A percentile compares a stretch with the other conserved stretches of the same genome.
Conservation (phyloP, 2,888 invertebrate genomes). For the Agrilus mali region DNA sequence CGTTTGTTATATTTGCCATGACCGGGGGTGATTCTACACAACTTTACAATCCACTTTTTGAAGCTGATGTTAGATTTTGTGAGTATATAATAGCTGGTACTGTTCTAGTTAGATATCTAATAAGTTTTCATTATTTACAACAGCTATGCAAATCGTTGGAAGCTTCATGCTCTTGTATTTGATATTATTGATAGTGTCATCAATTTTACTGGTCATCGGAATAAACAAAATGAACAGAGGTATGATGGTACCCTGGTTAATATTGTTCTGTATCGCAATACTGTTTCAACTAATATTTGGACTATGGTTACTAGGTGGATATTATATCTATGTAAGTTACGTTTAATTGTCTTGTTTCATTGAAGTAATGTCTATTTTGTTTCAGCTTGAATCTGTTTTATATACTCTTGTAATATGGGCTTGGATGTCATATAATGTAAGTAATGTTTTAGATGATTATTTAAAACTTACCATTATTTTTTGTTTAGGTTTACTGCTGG, state of each 20-base stretch:
- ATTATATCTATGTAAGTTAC: conserved; percentile 80
- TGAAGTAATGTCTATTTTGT: conserved; percentile 17
- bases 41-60: conserved; percentile 79
- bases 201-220: conserved; percentile 49
- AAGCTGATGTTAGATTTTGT: conserved; percentile 69
- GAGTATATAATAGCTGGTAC: conserved; percentile 30
- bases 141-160: conserved; percentile 65
- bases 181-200: conserved; percentile 40
- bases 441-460: conserved; percentile 22
- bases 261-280: conserved; percentile 53
- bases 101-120: neutral
- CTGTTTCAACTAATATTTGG: conserved; percentile 69
- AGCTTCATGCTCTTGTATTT: conserved; percentile 48
- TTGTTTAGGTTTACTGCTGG: conserved; percentile 73
- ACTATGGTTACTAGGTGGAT: conserved; percentile 75
- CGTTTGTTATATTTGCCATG: conserved; percentile 63
- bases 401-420: conserved; percentile 63
- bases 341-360: neutral
- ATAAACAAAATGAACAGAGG: conserved; percentile 62
- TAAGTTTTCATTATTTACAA: conserved; percentile 21
- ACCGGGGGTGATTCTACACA: conserved; percentile 82
- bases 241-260: conserved; percentile 70
- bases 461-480: conserved; percentile 1
- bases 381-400: conserved; percentile 67
- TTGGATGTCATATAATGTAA: conserved; percentile 81